Base-by-base conservation (phyloP, 2,113 vertebrate species). In the Probosciger aterrimus region DNA sequence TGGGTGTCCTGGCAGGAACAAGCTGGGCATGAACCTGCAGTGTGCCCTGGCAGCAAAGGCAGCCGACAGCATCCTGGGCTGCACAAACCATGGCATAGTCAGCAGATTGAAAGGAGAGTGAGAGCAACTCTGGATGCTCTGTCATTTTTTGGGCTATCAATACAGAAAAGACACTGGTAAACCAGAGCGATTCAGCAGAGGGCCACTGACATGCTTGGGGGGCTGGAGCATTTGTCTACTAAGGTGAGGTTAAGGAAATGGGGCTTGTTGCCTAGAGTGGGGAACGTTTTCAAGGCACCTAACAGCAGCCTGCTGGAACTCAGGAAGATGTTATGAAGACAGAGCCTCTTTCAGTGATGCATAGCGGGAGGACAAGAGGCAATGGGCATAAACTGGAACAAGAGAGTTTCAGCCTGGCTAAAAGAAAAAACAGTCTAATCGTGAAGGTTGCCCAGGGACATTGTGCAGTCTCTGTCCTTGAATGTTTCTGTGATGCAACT, bases 11-110 rank as follows among this genome's bases (percentile, higher is more conserved):
- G 10, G 46, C 30, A 41, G 28, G 19, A 76, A 33, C 37, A 28
- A 4, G 11, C 37, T 47, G 68, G 13, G 7, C 50, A 62, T 2
- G 6, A 80, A 52, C n/a, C n/a, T 7, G 2, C 43, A 18, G 59
- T 2, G 24, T 59, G n/a, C 14, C 52, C 47, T 80, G 37, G 46
- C 33, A 73, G 23, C 52, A 71, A 14, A 9, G 35, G 3, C 1
- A 8, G 19, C 23, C 7, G 22, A 3, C 57, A 33, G 33, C 59
- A 28, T 39, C 11, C 7, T 24, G 14, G 22, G 46, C 41, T 41
- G 6, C 41, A 18, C 0, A 2, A 43, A 50, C 12, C 33, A 15
- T 0, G 0, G 44, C 69, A 68, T 27, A 68, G 64, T 35, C 4
- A 15, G 37, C 24, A 25, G 79, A 22, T 0, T 28, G 76, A 79